Evolutionary conservation across 2,888 invertebrate genomes (phyloP).

Genomic region (Scelioninae gen. 1): DNA sequence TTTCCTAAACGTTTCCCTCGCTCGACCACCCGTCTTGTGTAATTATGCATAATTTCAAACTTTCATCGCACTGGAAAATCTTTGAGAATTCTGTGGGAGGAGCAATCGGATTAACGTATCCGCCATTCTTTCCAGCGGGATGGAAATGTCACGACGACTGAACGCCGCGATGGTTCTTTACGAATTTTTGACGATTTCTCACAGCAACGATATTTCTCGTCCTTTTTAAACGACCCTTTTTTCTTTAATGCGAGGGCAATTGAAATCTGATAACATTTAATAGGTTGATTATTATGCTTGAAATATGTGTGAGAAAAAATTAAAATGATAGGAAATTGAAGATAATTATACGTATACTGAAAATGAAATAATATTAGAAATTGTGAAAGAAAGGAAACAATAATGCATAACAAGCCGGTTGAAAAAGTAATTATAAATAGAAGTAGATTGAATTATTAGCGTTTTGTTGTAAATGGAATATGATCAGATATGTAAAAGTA

Average conservation of each 20-base stretch:
- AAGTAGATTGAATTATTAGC: too few species aligned
- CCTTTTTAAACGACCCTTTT: background rate
- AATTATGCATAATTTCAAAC: conserved; percentile 64
- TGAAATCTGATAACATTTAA: background rate
- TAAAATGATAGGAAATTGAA: too few species aligned
- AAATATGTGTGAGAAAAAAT: too few species aligned
- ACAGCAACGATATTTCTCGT: conserved; percentile 1
- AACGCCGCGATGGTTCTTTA: conserved; percentile 13
- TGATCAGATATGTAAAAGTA: too few species aligned
- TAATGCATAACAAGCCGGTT: too few species aligned
- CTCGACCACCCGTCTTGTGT: conserved; percentile 16
- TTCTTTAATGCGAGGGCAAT: background rate
- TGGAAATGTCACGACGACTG: conserved; percentile 34
- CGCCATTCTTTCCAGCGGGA: conserved; percentile 41
- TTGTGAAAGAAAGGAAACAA: too few species aligned
- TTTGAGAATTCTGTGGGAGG: conserved; percentile 18
- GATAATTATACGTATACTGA: too few species aligned
- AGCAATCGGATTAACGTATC: conserved; percentile 61
- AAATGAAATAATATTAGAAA: too few species aligned
- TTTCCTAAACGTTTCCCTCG: conserved; percentile 19
- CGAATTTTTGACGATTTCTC: conserved; percentile 17
- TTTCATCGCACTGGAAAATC: conserved; percentile 50
- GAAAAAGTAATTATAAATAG: too few species aligned
- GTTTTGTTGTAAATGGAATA: too few species aligned
- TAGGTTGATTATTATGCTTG: background rate